Evolutionary conservation across 2,113 vertebrate genomes (phyloP), one percentile per base, ranked within the genome.

Genomic region (Ceyx melanurus): DNA sequence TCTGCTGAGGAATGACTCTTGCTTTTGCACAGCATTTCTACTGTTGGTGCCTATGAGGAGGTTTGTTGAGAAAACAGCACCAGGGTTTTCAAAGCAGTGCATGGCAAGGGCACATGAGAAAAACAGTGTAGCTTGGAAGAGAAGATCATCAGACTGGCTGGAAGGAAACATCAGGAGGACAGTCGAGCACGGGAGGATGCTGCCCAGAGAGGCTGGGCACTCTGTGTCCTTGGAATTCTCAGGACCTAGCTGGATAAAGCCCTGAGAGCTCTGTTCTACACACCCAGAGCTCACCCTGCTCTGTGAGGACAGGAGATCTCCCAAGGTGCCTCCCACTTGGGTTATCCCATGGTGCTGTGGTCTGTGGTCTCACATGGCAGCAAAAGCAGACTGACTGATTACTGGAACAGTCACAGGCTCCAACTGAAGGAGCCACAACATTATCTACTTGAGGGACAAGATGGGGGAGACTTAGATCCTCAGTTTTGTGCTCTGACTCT

Each of bases 371-470:
- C 61, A 29, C 61, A 46, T 33, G 40, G 51, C 43, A 82, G 16
- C 33, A 79, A 80, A 14, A 81, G 15, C 17, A 90, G 60, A 62
- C 16, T 50, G 37, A 37, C 37, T 37, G 37, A 37, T 11, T 37
- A 37, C 60, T 58, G 53, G 48, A 91, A 21, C 37, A 54, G 67
- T 53, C 71, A 42, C 3, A 1, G 37, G 18, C 62, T 62, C 25
- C 54, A 85, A 3, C 28, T 62, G 31, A 50, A 40, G 58, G 21
- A 92, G 46, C 50, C 60, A 62, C 42, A 50, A 58, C 8, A 61
- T 80, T 87, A 89, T 85, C 78, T 79, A 9, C 57, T 67, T 86
- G 46, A 88, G 35, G 14, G 20, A 51, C 15, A 43, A 89, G 70
- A 14, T 0, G 0, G 40, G 80, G 71, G 50, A 77, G 18, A 66